Base-by-base conservation (phyloP, 2,888 invertebrate species). In the Drosophila antonietae region DNA sequence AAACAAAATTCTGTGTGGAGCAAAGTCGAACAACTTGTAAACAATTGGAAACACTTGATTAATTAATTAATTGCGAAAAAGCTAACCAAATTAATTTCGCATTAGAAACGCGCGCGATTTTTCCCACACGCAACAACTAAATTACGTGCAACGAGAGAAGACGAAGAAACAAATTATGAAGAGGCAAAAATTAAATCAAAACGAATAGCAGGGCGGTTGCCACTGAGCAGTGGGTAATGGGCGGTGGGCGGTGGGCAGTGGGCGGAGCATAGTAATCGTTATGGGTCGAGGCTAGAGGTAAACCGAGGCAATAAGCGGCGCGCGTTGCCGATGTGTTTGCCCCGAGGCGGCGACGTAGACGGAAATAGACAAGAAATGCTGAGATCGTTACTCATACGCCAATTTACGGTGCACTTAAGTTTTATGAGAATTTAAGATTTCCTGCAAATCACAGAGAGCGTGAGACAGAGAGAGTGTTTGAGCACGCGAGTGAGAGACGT, bases 401-500 rank as follows among this genome's bases (percentile, higher is more conserved):
- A 89, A 89, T 89, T 87, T 90, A 89, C 78, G 83, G 80, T 80
- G 80, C 89, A 90, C 89, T 89, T 76, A 87, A 87, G 75, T 87
- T 89, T 90, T 79, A 90, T 89, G 81, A 76, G 83, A 90, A 90
- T 90, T 90, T 81, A 90, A 89, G 88, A 88, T 89, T 89, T 89
- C 85, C 90, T 81, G 83, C 85, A 82, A 64, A 81, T 83, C 76
- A 72, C 56, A 68, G 44, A n/a, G 44, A 51, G 47, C 20, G 44
- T 43, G n/a, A 49, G 8, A 33, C 41, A 60, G 41, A 47, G 49
- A 62, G 44, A 63, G 56, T 28, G 63, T 35, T 58, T 52, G 61
- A 62, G 43, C 55, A 60, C 35, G 58, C 20, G 53, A 66, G 33
- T 49, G 68, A 63, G 55, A 51, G 52, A 18, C 49, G 44, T 23